Evolutionary conservation across 2,797 vertebrate genomes (phyloP).

Genomic region (Austrolebias charrua): DNA sequence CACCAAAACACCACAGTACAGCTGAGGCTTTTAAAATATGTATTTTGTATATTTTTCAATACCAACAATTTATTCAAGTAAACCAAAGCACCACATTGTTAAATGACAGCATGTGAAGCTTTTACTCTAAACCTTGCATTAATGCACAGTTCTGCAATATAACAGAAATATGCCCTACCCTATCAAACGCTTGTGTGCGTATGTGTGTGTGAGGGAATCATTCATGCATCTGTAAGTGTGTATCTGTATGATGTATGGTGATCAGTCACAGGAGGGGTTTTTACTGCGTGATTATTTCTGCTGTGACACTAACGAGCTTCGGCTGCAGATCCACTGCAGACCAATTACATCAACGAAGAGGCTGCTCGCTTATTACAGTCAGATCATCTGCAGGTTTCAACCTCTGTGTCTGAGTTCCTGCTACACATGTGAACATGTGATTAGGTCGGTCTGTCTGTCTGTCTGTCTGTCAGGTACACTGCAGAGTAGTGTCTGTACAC

Average conservation of each 20-base stretch:
- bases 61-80: conserved; percentile 40
- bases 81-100: conserved; percentile 45
- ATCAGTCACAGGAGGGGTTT: conserved; percentile 80
- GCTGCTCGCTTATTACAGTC: conserved; percentile 75
- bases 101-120: conserved; percentile 48
- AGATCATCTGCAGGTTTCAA: conserved; percentile 72
- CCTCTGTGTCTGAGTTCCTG: conserved; percentile 60
- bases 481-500: conserved; percentile 55
- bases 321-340: conserved; percentile 81
- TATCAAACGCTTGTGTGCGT: conserved; percentile 33
- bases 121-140: conserved; percentile 48
- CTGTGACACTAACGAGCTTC: conserved; percentile 81
- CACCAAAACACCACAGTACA: background rate
- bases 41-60: conserved; percentile 19
- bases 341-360: conserved; percentile 75
- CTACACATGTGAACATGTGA: conserved; percentile 57
- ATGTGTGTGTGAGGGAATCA: conserved; percentile 42
- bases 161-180: conserved; percentile 53
- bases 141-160: conserved; percentile 68
- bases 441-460: too few species aligned
- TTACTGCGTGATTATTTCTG: conserved; percentile 81
- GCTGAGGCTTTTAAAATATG: conserved; percentile 19
- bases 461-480: conserved; percentile 41
- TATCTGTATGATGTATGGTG: conserved; percentile 78
- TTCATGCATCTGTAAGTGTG: conserved; percentile 70